These are phyloP conservation scores for Patella caerulea DNA, from an alignment of 2,888 invertebrate species.

Conservation along the genomic window DNA sequence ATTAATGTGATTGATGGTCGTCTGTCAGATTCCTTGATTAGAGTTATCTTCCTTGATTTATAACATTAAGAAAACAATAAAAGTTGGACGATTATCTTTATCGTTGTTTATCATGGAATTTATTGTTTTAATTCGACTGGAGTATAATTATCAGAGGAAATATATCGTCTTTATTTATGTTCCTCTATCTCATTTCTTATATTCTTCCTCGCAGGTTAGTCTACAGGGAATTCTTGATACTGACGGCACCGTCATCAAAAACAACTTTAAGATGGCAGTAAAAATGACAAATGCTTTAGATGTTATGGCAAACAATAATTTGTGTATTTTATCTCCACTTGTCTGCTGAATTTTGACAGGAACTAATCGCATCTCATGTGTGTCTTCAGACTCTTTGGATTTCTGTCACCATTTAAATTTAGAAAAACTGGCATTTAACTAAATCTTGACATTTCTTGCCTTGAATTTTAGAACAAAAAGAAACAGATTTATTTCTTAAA, in stretches of 20 bases:
- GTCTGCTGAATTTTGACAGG: too few relatives aligned
- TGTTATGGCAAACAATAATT: too few relatives aligned
- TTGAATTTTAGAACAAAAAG: too few relatives aligned
- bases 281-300: slow-evolving; percentile 1
- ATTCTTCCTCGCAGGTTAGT: background rate
- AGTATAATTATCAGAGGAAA: background rate
- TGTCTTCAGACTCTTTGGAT: too few relatives aligned
- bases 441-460: too few relatives aligned
- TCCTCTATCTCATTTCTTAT: background rate
- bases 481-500: too few relatives aligned
- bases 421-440: too few relatives aligned
- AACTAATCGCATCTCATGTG: too few relatives aligned
- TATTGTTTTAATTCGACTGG: slow-evolving; percentile 10
- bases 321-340: too few relatives aligned
- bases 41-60: slow-evolving; percentile 8
- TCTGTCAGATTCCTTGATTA: background rate
- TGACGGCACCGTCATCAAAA: slow-evolving; percentile 3
- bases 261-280: slow-evolving; percentile 3
- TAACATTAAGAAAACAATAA: slow-evolving; percentile 5
- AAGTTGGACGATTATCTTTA: slow-evolving; percentile 7
- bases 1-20: background rate
- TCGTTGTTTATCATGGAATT: slow-evolving; percentile 6
- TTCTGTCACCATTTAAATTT: too few relatives aligned
- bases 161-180: slow-evolving; percentile 7
- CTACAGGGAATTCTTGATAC: background rate